Base-by-base conservation (phyloP, 2,797 vertebrate species). In the Tamandua tetradactyla region DNA sequence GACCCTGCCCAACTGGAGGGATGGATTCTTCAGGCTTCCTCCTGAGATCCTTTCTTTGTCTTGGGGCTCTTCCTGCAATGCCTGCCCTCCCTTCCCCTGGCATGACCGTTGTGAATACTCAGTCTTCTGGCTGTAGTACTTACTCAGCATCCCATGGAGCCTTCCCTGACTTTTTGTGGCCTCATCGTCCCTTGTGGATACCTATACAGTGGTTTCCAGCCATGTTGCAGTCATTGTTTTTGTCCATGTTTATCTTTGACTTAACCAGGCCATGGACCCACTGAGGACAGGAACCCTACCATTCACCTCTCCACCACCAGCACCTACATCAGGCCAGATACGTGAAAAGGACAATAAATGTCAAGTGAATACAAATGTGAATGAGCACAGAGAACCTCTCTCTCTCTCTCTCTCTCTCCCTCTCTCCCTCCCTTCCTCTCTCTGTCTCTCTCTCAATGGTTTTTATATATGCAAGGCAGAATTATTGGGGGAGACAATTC, bases 401-500 rank as follows among this genome's bases (percentile, higher is more conserved):
- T 84, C 75, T 47, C 87, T 76, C 47, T 84, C 75, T 47, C 87
- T 76, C 47, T 84, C 75, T 47, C 49, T 89, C 87, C 71, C 47
- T 84, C 75, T 47, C 49, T 89, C 87, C 87, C 47, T 84, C 75
- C 13, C n/a, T n/a, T n/a, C n/a, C n/a, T n/a, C 49, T 89, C 87
- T 76, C 47, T 84, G 71, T 47, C 47, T 84, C 75, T 83, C 32
- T 42, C 61, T 69, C 71, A 42, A 49, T 32, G n/a, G 27, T 37
- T 95, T 94, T 80, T 68, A 35, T 78, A 72, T 78, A 86, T 30
- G 80, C 22, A 59, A 76, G 71, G 76, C 49, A 93, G 57, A 87
- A 90, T 68, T 93, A 76, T 52, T 78, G 88, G 86, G 68, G 82
- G 74, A 94, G 59, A 47, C 13, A 86, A 40, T 44, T 88, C 18